Base-by-base conservation (phyloP, 2,888 invertebrate genomes). In the Acheta domesticus region DNA sequence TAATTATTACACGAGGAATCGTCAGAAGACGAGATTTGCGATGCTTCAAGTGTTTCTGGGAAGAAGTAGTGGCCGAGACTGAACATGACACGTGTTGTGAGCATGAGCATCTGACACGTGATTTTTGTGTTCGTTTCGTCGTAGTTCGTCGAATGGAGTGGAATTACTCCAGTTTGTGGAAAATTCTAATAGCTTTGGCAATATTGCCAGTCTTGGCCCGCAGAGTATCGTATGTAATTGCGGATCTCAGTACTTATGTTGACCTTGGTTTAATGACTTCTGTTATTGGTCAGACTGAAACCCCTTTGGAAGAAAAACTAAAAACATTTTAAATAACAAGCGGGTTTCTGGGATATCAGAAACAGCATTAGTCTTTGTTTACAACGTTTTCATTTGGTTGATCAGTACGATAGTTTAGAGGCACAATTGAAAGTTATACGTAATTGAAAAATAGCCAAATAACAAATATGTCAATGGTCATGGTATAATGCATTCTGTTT, bases 241-340 rank as follows among this genome's bases (percentile, higher is more conserved):
- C 11, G 14, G 16, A 14, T 62, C 62, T 62, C 14, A 62, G 62
- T n/a, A 62, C 62, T 14, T 62, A 19, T n/a, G 62, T 62, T 62
- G 62, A 62, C n/a, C 62, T 62, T n/a, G 14, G 16, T 19, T 62
- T 62, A n/a, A 19, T 62, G 14, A 62, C 62, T 14, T 62, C 62
- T n/a, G n/a, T 14, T 4, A 62, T 16, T 62, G 16, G 62, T 62
- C 62, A 62, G 14, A 19, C 62, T 12, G 62, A 62, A 8, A 62
- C 62, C 16, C 62, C 62, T n/a, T 19, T 62, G 5, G 16, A 62
- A n/a, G 62, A 62, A 62, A 62, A 62, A 62, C 16, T 19, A 62
- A 62, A 62, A 19, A 62, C n/a, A 62, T 62, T 62, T 62, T 62
- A n/a, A 62, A 62, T n/a, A 62, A 62, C n/a, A 62, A 62, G n/a